Conservation (phyloP, 2,797 vertebrate species). For the Sebastes oblongus region DNA sequence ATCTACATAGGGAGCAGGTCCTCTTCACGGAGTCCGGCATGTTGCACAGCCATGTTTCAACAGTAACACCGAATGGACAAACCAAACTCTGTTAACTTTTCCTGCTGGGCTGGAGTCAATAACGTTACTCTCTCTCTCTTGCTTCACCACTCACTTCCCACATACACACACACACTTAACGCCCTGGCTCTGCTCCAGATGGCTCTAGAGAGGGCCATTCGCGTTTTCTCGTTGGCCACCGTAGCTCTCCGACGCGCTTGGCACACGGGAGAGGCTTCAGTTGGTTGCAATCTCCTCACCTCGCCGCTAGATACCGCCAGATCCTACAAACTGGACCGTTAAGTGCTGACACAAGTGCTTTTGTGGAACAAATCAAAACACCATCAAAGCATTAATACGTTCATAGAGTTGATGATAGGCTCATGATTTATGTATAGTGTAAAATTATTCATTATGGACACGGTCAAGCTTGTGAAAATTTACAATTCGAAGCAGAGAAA, state of each 20-base stretch:
- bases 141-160: no score
- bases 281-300: no score
- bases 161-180: fast-evolving
- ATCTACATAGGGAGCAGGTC: no score
- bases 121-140: no score
- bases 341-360: neutral
- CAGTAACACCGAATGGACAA: no score
- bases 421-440: neutral
- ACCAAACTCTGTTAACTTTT: no score
- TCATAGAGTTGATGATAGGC: neutral
- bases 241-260: no score
- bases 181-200: neutral
- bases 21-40: no score
- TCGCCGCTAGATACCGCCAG: neutral
- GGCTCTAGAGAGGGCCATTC: neutral
- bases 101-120: no score
- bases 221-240: no score
- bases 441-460: neutral
- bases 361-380: neutral
- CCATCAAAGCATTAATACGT: neutral
- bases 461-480: neutral
- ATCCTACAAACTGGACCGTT: neutral
- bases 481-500: neutral
- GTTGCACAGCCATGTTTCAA: no score
- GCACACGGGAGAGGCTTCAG: no score